These are phyloP conservation scores for Pardosa pseudoannulata DNA, from an alignment of 2,888 invertebrate genomes.

Conservation along the genomic window DNA sequence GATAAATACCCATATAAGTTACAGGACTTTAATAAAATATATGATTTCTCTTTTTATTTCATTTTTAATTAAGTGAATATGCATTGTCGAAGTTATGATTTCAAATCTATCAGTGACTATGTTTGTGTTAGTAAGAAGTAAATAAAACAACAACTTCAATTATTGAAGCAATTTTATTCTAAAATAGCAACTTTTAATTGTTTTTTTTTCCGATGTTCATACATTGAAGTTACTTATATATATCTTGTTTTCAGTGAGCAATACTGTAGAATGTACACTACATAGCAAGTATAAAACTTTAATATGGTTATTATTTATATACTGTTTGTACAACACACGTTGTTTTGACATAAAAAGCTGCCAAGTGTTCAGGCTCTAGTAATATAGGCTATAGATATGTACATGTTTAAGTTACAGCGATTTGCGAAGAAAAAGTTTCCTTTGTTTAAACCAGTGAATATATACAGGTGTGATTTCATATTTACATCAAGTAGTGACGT, in stretches of 20 bases:
- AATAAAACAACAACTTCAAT: no score
- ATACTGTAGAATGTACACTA: background rate
- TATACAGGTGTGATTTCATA: no score
- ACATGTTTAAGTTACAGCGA: background rate
- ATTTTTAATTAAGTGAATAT: no score
- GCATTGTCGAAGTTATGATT: no score
- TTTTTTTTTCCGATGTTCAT: background rate
- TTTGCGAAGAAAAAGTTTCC: no score
- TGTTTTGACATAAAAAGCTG: constrained; percentile 37
- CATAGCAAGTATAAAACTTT: background rate
- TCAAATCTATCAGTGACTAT: no score
- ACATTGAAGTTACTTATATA: background rate
- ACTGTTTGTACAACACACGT: background rate
- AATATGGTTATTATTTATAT: background rate
- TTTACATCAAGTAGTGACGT: no score
- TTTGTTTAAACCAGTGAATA: no score
- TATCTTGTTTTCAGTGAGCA: background rate
- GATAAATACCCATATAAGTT: no score
- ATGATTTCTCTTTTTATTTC: no score
- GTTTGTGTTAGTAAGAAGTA: no score
- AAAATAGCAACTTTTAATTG: constrained; percentile 51
- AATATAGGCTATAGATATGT: background rate
- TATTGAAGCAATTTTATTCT: constrained; percentile 59
- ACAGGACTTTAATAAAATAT: no score
- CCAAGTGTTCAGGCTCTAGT: constrained; percentile 43